Evolutionary conservation across 35 echinoderm and acorn worm species (phyloP).

Genomic region (Diadema setosum): DNA sequence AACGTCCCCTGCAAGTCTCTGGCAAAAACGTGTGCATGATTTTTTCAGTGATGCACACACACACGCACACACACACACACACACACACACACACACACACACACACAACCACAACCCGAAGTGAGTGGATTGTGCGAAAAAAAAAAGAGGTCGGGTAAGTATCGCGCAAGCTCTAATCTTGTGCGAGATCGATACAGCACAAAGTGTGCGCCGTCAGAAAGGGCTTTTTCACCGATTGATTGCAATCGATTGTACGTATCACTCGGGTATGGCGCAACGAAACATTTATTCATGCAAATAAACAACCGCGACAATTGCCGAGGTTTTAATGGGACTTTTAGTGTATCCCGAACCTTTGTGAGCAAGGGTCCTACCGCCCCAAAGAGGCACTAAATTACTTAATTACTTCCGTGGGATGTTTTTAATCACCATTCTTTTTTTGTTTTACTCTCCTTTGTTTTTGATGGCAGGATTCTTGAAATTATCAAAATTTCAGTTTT

Average conservation of each 20-base stretch:
- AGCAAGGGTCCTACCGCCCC: too few relatives aligned
- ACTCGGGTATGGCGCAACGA: background rate
- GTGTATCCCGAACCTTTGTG: background rate
- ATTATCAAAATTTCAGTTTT: too few relatives aligned
- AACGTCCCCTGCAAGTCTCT: too few relatives aligned
- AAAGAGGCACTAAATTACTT: background rate
- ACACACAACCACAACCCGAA: too few relatives aligned
- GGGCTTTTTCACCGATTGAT: background rate
- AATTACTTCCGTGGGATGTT: background rate
- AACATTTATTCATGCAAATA: conserved; percentile 8
- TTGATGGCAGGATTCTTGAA: too few relatives aligned
- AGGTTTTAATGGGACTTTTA: conserved; percentile 6
- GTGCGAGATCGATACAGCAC: background rate
- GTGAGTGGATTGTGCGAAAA: too few relatives aligned
- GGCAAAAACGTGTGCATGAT: too few relatives aligned
- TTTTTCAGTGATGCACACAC: too few relatives aligned
- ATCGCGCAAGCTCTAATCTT: background rate
- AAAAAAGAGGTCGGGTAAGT: background rate
- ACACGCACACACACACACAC: too few relatives aligned
- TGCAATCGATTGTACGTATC: background rate
- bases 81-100: too few relatives aligned
- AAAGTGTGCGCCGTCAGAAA: background rate
- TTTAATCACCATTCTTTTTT: too few relatives aligned
- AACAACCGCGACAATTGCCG: background rate
- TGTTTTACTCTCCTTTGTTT: too few relatives aligned